Conservation (phyloP, 2,888 invertebrate species). For the Pristionchus japonicus region DNA sequence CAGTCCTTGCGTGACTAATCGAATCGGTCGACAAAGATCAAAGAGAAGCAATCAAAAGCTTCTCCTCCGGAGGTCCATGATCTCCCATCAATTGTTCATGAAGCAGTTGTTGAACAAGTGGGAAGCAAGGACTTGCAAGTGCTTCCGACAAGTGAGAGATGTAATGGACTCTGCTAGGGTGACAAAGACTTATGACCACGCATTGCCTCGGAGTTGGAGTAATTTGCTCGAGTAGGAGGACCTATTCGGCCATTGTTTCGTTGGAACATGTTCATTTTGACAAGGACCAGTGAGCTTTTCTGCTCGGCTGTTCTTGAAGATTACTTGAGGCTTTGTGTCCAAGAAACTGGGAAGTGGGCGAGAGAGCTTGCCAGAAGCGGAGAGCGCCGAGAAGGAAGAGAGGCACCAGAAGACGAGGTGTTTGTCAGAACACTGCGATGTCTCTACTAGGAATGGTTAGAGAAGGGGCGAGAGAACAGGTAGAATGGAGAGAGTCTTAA, state of each 20-base stretch:
- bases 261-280: too few species aligned
- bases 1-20: neutral
- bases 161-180: neutral
- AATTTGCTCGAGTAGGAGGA: too few species aligned
- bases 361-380: neutral
- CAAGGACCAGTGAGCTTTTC: too few species aligned
- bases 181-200: neutral
- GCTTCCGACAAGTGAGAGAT: neutral
- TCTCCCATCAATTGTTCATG: neutral
- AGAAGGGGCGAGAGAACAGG: too few species aligned
- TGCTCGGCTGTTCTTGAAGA: neutral
- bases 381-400: neutral
- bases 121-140: neutral
- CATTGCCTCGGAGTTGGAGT: too few species aligned
- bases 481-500: too few species aligned
- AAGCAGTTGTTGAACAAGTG: slow-evolving; percentile 14
- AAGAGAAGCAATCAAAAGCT: neutral
- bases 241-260: too few species aligned
- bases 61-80: neutral
- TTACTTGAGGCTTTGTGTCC: neutral
- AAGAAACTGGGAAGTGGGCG: neutral
- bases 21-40: neutral
- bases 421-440: slow-evolving; percentile 19
- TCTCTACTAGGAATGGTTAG: neutral
- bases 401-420: neutral